Percentiles rank a stretch among this genome's conserved stretches.
These are phyloP conservation scores for Drosophila triauraria DNA, from an alignment of 1,140 invertebrate genomes.

Conservation along the genomic window DNA sequence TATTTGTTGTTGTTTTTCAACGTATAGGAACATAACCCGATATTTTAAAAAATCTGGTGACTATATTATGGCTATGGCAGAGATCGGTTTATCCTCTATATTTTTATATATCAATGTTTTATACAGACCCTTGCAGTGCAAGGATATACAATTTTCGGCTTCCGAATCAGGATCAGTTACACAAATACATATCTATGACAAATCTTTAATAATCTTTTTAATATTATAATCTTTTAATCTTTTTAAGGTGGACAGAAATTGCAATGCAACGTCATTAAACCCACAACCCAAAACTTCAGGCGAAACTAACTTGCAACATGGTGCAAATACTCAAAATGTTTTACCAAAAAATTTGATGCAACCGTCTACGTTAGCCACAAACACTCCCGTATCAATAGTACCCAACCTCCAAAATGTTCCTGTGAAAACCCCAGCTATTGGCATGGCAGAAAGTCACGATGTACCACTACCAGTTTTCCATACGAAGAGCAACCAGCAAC, in stretches of 20 bases:
- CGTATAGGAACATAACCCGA: too few relatives aligned
- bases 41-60: too few relatives aligned
- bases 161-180: too few relatives aligned
- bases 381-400: constrained; percentile 17
- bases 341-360: constrained; percentile 32
- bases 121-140: too few relatives aligned
- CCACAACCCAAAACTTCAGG: constrained; percentile 47
- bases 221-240: neutral
- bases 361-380: constrained; percentile 35
- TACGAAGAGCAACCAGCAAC: constrained; percentile 35
- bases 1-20: too few relatives aligned
- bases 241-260: constrained; percentile 88
- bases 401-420: constrained; percentile 56
- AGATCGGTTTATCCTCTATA: too few relatives aligned
- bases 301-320: constrained; percentile 52
- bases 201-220: too few relatives aligned
- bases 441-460: constrained; percentile 28
- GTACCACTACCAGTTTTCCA: constrained; percentile 30
- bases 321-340: constrained; percentile 64
- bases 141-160: neutral
- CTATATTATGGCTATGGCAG: too few relatives aligned
- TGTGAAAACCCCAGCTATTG: constrained; percentile 44
- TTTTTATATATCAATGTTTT: too few relatives aligned
- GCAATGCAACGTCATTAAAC: constrained; percentile 88
- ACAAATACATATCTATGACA: too few relatives aligned